These are phyloP conservation scores for Tragelaphus strepsiceros DNA, from an alignment of 2,113 vertebrate species.

Conservation along the genomic window DNA sequence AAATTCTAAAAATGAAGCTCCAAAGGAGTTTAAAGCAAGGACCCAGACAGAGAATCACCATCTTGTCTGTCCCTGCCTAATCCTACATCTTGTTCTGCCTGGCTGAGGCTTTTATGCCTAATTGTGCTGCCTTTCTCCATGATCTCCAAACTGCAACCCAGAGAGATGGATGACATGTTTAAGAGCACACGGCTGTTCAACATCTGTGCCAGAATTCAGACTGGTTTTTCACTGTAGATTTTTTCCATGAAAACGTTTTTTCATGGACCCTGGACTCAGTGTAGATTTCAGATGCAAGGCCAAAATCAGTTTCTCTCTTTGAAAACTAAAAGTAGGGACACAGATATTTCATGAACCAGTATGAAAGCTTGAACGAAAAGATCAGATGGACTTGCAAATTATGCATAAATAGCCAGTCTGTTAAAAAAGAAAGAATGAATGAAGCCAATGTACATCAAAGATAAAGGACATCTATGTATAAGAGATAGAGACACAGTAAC, in stretches of 20 bases:
- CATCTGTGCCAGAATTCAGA: not conserved
- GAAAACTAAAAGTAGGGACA: not conserved
- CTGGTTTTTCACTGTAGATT: not conserved
- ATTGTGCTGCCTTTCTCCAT: not conserved
- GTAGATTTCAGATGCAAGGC: not conserved
- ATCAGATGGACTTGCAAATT: not conserved
- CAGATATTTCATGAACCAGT: not conserved
- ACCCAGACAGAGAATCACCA: not conserved
- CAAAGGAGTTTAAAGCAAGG: not conserved
- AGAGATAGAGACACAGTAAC: not conserved
- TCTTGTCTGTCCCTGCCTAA: not conserved
- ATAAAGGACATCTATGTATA: not conserved
- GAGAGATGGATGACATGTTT: not conserved
- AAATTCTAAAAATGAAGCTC: not conserved
- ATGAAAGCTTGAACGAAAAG: slow-evolving; percentile 6
- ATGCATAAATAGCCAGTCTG: not conserved
- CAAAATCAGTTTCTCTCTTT: not conserved
- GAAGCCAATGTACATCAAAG: not conserved
- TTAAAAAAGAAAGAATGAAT: not conserved
- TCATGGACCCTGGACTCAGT: not conserved
- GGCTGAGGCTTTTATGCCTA: not conserved
- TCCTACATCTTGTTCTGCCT: not conserved
- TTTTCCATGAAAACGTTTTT: not conserved
- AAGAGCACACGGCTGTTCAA: not conserved
- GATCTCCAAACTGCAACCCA: not conserved